A percentile compares a stretch with the other conserved stretches of the same genome.
These are phyloP conservation scores for Onychomys arenicola DNA, from an alignment of 2,797 vertebrate genomes.

Conservation along the genomic window DNA sequence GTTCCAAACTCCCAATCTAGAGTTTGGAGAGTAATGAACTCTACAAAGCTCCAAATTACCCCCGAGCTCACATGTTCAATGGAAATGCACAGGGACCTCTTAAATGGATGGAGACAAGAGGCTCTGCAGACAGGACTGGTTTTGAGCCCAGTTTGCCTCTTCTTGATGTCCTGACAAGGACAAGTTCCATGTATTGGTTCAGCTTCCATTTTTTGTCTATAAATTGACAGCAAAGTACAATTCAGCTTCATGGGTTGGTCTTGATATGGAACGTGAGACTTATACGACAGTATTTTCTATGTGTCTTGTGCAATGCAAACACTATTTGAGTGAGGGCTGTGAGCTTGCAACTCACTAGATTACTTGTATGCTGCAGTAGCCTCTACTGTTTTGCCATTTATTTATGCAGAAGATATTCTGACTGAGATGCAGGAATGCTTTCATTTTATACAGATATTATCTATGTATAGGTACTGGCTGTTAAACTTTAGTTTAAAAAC, in stretches of 20 bases:
- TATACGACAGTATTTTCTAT: background rate
- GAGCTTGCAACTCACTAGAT: background rate
- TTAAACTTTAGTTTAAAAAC: background rate
- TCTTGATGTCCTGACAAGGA: background rate
- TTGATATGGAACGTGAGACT: conserved; percentile 29
- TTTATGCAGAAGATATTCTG: conserved; percentile 14
- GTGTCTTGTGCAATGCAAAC: background rate
- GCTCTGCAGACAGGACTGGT: background rate
- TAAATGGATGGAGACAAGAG: background rate
- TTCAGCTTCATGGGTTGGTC: background rate
- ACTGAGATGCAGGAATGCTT: background rate
- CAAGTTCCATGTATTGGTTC: conserved; percentile 22
- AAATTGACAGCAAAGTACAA: background rate
- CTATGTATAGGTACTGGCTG: background rate
- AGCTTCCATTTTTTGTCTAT: background rate
- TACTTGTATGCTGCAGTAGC: background rate
- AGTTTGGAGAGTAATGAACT: background rate
- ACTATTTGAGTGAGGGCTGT: background rate
- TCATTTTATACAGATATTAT: background rate
- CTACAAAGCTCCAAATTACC: background rate
- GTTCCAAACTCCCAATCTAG: background rate
- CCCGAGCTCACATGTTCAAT: background rate
- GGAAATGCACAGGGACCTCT: background rate
- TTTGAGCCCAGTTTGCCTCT: background rate
- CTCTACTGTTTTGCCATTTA: background rate